Conservation (phyloP, 1,140 invertebrate species). For the Hyles euphorbiae region DNA sequence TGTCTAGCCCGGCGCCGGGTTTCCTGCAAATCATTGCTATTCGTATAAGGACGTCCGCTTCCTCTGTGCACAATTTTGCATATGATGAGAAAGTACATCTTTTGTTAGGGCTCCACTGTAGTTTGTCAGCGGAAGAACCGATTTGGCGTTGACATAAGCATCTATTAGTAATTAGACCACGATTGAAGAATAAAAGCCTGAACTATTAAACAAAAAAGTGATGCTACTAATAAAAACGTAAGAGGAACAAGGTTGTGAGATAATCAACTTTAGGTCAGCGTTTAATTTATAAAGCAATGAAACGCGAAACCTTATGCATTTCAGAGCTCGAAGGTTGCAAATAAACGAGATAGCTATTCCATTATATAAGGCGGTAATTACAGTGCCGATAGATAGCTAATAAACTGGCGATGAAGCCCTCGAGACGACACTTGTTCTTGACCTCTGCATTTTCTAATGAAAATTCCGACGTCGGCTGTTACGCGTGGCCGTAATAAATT, state of each 20-base stretch:
- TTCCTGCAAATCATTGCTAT: constrained; percentile 50
- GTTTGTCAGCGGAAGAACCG: constrained; percentile 34
- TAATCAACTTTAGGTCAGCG: too few species aligned
- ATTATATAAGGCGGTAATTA: constrained; percentile 26
- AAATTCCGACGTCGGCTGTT: constrained; percentile 34
- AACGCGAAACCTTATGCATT: constrained; percentile 24
- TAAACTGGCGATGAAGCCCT: constrained; percentile 43
- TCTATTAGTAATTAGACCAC: not conserved
- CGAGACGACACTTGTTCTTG: constrained; percentile 38
- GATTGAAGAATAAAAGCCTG: not conserved
- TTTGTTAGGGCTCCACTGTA: constrained; percentile 19
- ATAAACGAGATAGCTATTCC: constrained; percentile 25
- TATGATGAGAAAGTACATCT: constrained; percentile 37
- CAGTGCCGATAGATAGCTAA: constrained; percentile 33
- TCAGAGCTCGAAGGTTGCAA: constrained; percentile 29
- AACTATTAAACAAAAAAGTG: not conserved
- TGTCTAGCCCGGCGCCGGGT: constrained; percentile 41
- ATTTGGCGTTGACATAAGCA: constrained; percentile 14
- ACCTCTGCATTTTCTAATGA: constrained; percentile 43
- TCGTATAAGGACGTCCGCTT: constrained; percentile 63
- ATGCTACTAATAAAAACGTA: too few species aligned
- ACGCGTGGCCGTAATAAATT: constrained; percentile 12
- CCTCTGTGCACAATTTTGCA: constrained; percentile 52
- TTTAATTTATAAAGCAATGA: constrained; percentile 4
- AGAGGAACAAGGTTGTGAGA: too few species aligned